Conservation (phyloP, 2,113 vertebrate genomes). For the Lasiurus cinereus region DNA sequence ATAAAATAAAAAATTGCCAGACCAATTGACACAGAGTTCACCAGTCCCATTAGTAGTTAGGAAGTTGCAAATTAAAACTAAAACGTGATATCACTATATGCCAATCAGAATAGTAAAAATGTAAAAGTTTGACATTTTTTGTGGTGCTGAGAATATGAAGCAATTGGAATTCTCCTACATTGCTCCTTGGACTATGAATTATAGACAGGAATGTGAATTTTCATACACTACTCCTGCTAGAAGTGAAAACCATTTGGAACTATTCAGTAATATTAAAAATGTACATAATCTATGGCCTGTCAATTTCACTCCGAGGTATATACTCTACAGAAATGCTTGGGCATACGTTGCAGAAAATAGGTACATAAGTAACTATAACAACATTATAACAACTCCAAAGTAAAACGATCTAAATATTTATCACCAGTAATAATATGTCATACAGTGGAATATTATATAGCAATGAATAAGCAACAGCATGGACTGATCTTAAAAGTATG, state of each 20-base stretch:
- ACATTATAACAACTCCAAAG: neutral
- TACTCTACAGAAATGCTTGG: neutral
- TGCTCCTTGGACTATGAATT: neutral
- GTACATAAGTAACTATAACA: neutral
- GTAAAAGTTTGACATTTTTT: neutral
- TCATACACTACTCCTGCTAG: neutral
- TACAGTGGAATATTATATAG: neutral
- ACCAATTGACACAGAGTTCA: neutral
- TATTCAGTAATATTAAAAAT: neutral
- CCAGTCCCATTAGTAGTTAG: neutral
- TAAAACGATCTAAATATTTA: neutral
- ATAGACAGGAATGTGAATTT: neutral
- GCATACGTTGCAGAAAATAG: neutral
- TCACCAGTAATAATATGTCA: neutral
- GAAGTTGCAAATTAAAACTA: slow-evolving; percentile 16
- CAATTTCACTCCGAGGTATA: slow-evolving; percentile 3
- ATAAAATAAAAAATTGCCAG: neutral
- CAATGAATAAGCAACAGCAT: neutral
- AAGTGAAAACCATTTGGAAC: neutral
- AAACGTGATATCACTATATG: neutral
- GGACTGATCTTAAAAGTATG: neutral
- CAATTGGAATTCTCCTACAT: neutral
- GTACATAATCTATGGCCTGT: neutral
- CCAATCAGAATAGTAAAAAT: neutral
- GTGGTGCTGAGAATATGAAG: neutral